Percentiles rank a stretch among this genome's conserved stretches.
These are phyloP conservation scores for Melanotaenia pygmaea DNA, from an alignment of 2,797 vertebrate genomes.

Conservation along the genomic window DNA sequence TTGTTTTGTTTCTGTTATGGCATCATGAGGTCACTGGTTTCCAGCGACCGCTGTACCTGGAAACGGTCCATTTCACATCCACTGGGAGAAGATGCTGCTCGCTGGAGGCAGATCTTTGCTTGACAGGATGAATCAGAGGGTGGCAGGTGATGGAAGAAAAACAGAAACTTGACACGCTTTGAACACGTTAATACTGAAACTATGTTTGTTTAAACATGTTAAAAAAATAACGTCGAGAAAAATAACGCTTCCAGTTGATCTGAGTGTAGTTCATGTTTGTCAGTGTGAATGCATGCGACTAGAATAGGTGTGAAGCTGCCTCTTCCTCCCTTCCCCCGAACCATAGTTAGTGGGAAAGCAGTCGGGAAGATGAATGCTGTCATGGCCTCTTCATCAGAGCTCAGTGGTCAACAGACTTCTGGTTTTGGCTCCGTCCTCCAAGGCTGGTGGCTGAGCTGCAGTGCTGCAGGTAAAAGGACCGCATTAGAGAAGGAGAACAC, in stretches of 20 bases:
- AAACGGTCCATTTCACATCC: background rate
- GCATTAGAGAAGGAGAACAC: background rate
- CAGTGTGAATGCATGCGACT: background rate
- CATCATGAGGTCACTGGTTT: background rate
- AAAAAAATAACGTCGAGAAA: constrained; percentile 14
- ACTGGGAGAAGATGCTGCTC: background rate
- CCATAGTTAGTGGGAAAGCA: constrained; percentile 1
- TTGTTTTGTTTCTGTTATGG: background rate
- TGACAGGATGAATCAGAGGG: constrained; percentile 39
- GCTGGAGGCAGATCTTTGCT: constrained; percentile 8
- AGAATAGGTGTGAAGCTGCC: constrained; percentile 34
- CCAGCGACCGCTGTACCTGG: background rate
- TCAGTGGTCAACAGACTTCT: constrained; percentile 96
- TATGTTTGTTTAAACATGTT: constrained; percentile 16
- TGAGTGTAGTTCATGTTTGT: background rate
- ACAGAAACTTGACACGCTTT: background rate
- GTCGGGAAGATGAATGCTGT: background rate
- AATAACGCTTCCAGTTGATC: constrained; percentile 3
- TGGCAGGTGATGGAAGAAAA: constrained; percentile 18
- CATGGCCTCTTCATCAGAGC: constrained; percentile 82
- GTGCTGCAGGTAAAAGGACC: constrained; percentile 59
- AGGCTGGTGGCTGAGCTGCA: constrained; percentile 61
- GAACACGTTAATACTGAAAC: constrained; percentile 24
- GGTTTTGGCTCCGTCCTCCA: constrained; percentile 80
- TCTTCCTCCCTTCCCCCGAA: constrained; percentile 19